These are phyloP conservation scores for Macrobrachium rosenbergii DNA, from an alignment of 1,140 invertebrate species.

Conservation along the genomic window DNA sequence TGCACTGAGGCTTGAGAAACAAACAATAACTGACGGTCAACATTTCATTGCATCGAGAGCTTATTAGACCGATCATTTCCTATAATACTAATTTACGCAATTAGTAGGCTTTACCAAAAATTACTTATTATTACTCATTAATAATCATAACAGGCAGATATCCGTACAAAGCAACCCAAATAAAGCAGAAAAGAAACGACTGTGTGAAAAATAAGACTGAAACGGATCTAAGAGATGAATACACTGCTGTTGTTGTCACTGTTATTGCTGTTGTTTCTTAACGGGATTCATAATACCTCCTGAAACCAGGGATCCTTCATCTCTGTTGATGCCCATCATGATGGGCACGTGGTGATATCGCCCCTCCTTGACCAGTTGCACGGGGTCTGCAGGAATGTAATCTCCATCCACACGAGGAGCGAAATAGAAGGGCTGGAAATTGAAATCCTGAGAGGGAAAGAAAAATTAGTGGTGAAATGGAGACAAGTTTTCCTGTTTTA, in stretches of 20 bases:
- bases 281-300: conserved; percentile 1
- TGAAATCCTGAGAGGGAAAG: conserved; percentile 41
- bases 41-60: too few species aligned
- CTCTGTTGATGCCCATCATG: conserved; percentile 59
- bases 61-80: too few species aligned
- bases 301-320: conserved; percentile 53
- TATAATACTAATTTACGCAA: too few species aligned
- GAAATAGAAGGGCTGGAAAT: conserved; percentile 58
- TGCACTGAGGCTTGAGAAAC: too few species aligned
- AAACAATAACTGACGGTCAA: too few species aligned
- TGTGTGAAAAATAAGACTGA: background rate
- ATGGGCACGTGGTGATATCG: conserved; percentile 48
- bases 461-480: background rate
- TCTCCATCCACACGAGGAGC: conserved; percentile 61
- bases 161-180: too few species aligned
- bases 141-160: too few species aligned
- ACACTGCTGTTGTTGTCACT: background rate
- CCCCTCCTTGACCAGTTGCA: conserved; percentile 42
- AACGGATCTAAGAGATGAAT: background rate
- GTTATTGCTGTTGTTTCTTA: background rate
- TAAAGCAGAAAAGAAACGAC: background rate
- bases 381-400: conserved; percentile 55
- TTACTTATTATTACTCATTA: too few species aligned
- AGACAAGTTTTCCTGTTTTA: background rate
- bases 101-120: too few species aligned